These are phyloP conservation scores for Passer montanus DNA, from an alignment of 2,113 vertebrate species.

Conservation along the genomic window DNA sequence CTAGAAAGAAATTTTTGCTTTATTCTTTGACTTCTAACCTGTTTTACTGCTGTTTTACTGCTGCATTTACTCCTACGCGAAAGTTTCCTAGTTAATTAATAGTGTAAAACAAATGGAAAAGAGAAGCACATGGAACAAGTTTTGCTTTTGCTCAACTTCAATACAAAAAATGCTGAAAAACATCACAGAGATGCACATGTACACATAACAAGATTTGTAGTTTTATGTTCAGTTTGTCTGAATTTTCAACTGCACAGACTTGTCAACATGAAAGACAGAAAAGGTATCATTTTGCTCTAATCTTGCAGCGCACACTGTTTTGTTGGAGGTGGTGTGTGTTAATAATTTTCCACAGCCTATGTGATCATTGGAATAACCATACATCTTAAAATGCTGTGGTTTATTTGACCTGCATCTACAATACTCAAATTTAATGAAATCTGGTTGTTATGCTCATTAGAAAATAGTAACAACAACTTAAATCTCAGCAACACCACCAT, in stretches of 20 bases:
- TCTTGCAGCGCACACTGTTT: neutral
- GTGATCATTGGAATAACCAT: neutral
- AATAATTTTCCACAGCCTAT: neutral
- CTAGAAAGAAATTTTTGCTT: neutral
- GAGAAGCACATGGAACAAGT: neutral
- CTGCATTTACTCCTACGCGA: neutral
- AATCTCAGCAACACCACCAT: neutral
- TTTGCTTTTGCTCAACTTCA: neutral
- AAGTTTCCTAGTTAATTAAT: conserved; percentile 10
- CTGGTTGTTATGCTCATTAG: neutral
- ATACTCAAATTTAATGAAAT: neutral
- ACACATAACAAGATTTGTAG: neutral
- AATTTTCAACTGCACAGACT: neutral
- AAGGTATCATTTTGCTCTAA: neutral
- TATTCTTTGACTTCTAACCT: neutral
- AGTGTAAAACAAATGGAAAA: neutral
- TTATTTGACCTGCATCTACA: neutral
- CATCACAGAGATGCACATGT: neutral
- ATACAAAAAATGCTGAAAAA: neutral
- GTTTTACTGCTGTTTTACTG: neutral
- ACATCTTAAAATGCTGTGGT: neutral
- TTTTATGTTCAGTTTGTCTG: neutral
- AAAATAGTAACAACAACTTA: neutral
- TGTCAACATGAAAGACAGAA: neutral
- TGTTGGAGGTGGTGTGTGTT: no score